phyloP scores from a whole-genome alignment of 2,113 vertebrate species.

The Tonatia bakeri region DNA sequence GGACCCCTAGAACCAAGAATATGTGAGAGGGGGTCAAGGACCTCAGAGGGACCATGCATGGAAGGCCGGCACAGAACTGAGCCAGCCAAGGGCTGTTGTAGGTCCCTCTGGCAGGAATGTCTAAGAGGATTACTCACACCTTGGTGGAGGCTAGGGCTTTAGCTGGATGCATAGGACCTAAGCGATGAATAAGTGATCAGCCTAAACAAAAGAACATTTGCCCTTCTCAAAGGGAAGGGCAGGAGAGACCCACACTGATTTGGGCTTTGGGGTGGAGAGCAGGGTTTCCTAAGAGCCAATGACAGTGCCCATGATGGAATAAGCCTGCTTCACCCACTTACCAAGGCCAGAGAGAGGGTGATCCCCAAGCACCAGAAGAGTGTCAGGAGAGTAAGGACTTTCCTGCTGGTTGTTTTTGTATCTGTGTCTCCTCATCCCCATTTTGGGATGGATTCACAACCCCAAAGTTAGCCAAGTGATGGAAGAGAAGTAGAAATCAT shows the following conservation, averaged over 20 bases:
- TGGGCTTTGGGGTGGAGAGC: background rate
- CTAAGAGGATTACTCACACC: background rate
- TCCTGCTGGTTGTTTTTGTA: no score
- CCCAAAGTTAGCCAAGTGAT: background rate
- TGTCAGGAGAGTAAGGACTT: background rate
- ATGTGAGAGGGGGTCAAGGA: background rate
- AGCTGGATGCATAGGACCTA: background rate
- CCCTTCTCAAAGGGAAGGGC: background rate
- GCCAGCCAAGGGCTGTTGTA: background rate
- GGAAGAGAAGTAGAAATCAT: slow-evolving; percentile 40
- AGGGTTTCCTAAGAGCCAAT: background rate
- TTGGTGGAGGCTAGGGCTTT: background rate
- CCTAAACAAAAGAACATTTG: background rate
- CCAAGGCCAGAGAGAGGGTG: background rate
- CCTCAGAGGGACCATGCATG: fast-evolving
- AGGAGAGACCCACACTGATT: background rate
- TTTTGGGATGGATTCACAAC: background rate
- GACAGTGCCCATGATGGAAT: background rate
- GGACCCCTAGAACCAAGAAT: background rate
- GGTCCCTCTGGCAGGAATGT: background rate
- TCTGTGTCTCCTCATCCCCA: background rate
- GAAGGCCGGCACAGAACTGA: background rate
- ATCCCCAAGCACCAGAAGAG: background rate
- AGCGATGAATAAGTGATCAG: background rate
- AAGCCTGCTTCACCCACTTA: background rate